Conservation (phyloP, 2,888 invertebrate species). For the Trachelus stipa region DNA sequence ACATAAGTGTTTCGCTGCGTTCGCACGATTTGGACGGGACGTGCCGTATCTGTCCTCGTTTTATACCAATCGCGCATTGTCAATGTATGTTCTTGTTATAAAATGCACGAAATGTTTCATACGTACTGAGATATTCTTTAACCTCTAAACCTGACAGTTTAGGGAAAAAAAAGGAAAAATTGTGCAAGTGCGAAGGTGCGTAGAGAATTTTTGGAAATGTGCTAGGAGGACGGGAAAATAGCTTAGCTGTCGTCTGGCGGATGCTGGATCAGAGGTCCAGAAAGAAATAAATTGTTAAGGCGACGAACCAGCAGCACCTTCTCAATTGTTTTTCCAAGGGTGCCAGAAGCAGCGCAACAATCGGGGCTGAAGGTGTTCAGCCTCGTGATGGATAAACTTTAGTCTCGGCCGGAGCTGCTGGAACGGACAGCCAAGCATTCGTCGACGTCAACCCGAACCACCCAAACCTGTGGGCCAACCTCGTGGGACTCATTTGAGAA, state of each 20-base stretch:
- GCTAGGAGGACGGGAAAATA: too few species aligned
- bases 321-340: too few species aligned
- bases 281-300: too few species aligned
- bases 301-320: too few species aligned
- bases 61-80: neutral
- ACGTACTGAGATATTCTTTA: conserved; percentile 16
- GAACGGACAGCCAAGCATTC: conserved; percentile 45
- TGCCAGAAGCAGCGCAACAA: too few species aligned
- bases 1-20: too few species aligned
- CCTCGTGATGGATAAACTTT: conserved; percentile 56
- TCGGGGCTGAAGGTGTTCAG: neutral
- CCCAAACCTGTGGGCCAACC: neutral
- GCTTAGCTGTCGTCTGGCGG: too few species aligned
- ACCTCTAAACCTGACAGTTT: neutral
- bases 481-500: too few species aligned
- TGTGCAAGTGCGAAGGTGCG: too few species aligned
- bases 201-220: too few species aligned
- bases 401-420: conserved; percentile 40
- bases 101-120: conserved; percentile 48
- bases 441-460: conserved; percentile 39
- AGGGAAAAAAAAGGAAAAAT: neutral
- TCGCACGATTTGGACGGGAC: neutral
- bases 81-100: conserved; percentile 28
- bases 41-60: neutral
- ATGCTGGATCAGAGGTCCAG: too few species aligned